Base-by-base conservation (phyloP, 2,888 invertebrate genomes). In the Patella caerulea region DNA sequence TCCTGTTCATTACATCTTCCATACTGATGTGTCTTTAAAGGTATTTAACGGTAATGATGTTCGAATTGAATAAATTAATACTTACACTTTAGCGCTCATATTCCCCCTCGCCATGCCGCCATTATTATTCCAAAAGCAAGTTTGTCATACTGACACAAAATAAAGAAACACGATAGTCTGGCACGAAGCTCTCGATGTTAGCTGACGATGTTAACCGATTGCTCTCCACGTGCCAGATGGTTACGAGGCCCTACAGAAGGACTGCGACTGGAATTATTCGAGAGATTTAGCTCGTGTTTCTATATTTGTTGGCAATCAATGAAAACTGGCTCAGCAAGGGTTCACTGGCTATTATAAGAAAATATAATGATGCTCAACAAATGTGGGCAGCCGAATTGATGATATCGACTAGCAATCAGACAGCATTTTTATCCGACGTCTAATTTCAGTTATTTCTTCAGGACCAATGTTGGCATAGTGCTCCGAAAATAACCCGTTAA, bases 61-160 rank as follows among this genome's bases (percentile, higher is more conserved):
- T 45, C 3, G 65, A 65, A 65, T 65, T 24, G 19, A 19, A 65
- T 3, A 24, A 65, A 65, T 11, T 24, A 24, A 45, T 74, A 74
- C 74, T 74, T 52, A 74, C 74, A 74, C 74, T 74, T 65, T 59
- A 65, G 59, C 65, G 74, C 74, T 74, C 74, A 74, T 74, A n/a
- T 65, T 74, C 11, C 34, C 65, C 65, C 65, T 19, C 19, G 65
- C 65, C 65, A 65, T 65, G 9, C 45, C 65, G 19, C 19, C 24
- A 15, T 65, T 65, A 65, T 24, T 65, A 65, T 24, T 65, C 65
- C 65, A 65, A 65, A 24, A 24, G 19, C 19, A 65, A 12, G 19
- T 19, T 12, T 65, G 7, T 65, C 65, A 19, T 24, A 19, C 65
- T 65, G 65, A 65, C 65, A 65, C 45, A 45, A 45, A 45, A 45